These are phyloP conservation scores for Lethenteron reissneri DNA, from an alignment of 2,113 vertebrate species.

Conservation along the genomic window DNA sequence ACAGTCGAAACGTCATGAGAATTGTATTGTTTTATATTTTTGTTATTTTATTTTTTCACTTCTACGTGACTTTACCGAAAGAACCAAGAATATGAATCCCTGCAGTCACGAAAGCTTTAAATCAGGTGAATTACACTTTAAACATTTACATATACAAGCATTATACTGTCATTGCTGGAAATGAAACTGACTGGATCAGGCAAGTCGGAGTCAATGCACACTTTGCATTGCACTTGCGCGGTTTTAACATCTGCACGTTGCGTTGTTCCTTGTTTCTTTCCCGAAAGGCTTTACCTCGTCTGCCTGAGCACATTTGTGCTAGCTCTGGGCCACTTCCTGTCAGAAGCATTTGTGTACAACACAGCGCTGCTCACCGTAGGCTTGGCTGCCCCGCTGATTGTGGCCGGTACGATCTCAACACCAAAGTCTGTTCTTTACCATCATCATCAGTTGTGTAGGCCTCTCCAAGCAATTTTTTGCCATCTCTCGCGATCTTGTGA, in stretches of 20 bases:
- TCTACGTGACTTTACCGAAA: too few relatives aligned
- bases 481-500: not conserved
- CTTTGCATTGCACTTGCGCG: constrained; percentile 5
- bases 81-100: too few relatives aligned
- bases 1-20: too few relatives aligned
- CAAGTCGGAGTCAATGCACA: not conserved
- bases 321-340: constrained; percentile 68
- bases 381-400: constrained; percentile 71
- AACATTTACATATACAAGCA: too few relatives aligned
- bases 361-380: constrained; percentile 65
- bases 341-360: constrained; percentile 59
- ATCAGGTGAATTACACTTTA: too few relatives aligned
- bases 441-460: not conserved
- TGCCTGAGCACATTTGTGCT: constrained; percentile 77
- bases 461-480: not conserved
- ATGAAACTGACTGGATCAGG: too few relatives aligned
- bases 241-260: constrained; percentile 11
- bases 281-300: constrained; percentile 64
- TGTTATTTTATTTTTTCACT: too few relatives aligned
- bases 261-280: not conserved
- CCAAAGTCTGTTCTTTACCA: not conserved
- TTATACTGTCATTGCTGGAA: too few relatives aligned
- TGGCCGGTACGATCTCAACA: constrained; percentile 37
- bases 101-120: too few relatives aligned
- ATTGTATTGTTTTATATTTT: too few relatives aligned